These are phyloP conservation scores for Uromys caudimaculatus DNA, from an alignment of 2,797 vertebrate species.

Conservation along the genomic window DNA sequence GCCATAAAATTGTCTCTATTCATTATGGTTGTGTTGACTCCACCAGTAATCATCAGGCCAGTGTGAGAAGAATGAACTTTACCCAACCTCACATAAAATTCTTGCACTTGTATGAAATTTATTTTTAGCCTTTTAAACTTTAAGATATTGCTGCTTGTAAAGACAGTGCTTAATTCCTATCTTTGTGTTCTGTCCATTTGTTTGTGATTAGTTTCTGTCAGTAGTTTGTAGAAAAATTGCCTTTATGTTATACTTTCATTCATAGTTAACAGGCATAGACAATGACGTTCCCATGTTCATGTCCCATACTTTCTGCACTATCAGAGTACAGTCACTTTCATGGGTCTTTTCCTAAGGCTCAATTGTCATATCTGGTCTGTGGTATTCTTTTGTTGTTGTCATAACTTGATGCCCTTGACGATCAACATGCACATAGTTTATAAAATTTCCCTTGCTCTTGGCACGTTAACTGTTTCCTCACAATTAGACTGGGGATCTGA, in stretches of 20 bases:
- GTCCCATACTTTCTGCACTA: neutral
- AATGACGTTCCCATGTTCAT: neutral
- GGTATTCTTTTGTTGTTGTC: neutral
- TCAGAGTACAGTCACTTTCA: neutral
- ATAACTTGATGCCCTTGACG: neutral
- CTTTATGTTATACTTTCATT: conserved; percentile 12
- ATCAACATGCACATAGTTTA: neutral
- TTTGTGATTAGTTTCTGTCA: neutral
- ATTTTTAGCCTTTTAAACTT: neutral
- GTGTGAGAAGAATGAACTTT: conserved; percentile 38
- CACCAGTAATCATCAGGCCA: conserved; percentile 64
- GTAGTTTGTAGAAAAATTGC: neutral
- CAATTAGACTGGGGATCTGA: neutral
- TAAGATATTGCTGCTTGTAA: neutral
- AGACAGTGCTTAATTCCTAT: fast-evolving
- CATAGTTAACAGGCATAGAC: neutral
- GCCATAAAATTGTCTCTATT: conserved; percentile 69
- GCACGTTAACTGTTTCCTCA: neutral
- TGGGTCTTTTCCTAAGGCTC: neutral
- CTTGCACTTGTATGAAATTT: neutral
- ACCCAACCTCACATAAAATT: neutral
- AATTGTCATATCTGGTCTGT: neutral
- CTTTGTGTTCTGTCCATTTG: neutral
- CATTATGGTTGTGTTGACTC: conserved; percentile 39
- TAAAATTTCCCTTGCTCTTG: neutral